Evolutionary conservation across 2,888 invertebrate species (phyloP), one percentile per base, ranked within the genome.

Genomic region (Neoitamus cyanurus): DNA sequence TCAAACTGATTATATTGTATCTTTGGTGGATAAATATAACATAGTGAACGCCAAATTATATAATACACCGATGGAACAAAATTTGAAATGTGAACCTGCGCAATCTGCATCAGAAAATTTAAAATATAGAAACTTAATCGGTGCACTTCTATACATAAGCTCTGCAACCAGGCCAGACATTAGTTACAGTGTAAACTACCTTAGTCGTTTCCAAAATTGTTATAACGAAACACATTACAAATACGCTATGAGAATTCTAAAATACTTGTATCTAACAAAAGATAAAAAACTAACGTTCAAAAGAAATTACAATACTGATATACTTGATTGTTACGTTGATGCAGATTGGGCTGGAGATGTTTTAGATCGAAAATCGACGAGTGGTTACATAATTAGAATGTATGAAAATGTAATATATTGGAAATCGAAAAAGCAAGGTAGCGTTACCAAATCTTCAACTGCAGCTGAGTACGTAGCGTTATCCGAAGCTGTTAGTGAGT

Each of bases 151-250:
- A 83, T 90, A 89, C 86, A 88, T 90, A 42, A 89, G 88, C 86
- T 73, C 87, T 37, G 88, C 88, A 46, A 89, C 89, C n/a, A 87
- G 89, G 85, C 88, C 88, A 84, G 89, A 89, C 86, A 86, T 89
- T 36, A 37, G 87, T 25, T 89, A 84, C 78, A 88, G 88, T 85
- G 89, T 89, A 4, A 90, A 90, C 86, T 90, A 89, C 80, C 85
- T 89, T 36, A 89, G 89, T 87, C 78, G 89, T 85, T 90, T 87
- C 85, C 89, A 90, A 88, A 89, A 86, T 85, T 88, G 89, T 87
- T 90, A 88, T 85, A 83, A 88, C 86, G 83, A 87, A 31, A 83
- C 86, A 2, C 87, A 85, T 86, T 86, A 78, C 87, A 87, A 86
- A 84, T 87, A 89, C 87, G 89, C 88, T 30, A 72, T 89, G 70